These are phyloP conservation scores for Lophius americanus DNA, from an alignment of 2,797 vertebrate species.

Conservation along the genomic window DNA sequence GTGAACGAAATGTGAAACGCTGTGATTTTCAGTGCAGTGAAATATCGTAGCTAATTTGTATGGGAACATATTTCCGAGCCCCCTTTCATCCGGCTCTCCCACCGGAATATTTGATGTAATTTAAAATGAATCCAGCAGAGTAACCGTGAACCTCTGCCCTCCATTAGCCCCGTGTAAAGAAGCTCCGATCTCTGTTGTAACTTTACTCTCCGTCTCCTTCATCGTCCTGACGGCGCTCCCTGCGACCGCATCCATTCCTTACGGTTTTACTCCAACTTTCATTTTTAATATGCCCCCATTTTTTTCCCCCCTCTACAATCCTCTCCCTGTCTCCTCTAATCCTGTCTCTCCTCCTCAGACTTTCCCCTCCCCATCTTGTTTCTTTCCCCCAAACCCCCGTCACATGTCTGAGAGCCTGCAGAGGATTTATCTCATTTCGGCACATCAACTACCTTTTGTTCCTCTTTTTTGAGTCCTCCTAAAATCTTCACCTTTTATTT, in stretches of 20 bases:
- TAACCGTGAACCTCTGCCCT: slow-evolving; percentile 15
- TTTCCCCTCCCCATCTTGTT: slow-evolving; percentile 37
- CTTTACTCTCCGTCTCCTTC: slow-evolving; percentile 21
- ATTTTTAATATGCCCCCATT: slow-evolving; percentile 53
- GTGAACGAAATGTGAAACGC: not conserved
- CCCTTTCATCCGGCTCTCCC: no score
- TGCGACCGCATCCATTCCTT: slow-evolving; percentile 32
- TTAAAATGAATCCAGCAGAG: slow-evolving; percentile 15
- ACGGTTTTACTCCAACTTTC: slow-evolving; percentile 48
- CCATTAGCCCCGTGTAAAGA: no score
- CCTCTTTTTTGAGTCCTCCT: not conserved
- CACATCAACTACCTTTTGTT: slow-evolving; percentile 24
- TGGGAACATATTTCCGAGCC: not conserved
- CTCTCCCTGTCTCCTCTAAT: slow-evolving; percentile 35
- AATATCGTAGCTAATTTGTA: not conserved
- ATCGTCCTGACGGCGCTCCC: slow-evolving; percentile 26
- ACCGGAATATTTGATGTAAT: slow-evolving; percentile 12
- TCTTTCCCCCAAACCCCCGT: slow-evolving; percentile 45
- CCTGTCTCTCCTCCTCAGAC: slow-evolving; percentile 28
- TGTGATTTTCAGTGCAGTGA: not conserved
- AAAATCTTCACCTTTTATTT: slow-evolving; percentile 17
- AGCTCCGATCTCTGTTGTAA: slow-evolving; percentile 5
- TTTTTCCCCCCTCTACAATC: slow-evolving; percentile 23
- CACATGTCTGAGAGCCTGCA: slow-evolving; percentile 64
- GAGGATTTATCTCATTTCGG: slow-evolving; percentile 50